Evolutionary conservation across 2,888 invertebrate species (phyloP), one percentile per base, ranked within the genome.

Genomic region (Flexamia atlantica): DNA sequence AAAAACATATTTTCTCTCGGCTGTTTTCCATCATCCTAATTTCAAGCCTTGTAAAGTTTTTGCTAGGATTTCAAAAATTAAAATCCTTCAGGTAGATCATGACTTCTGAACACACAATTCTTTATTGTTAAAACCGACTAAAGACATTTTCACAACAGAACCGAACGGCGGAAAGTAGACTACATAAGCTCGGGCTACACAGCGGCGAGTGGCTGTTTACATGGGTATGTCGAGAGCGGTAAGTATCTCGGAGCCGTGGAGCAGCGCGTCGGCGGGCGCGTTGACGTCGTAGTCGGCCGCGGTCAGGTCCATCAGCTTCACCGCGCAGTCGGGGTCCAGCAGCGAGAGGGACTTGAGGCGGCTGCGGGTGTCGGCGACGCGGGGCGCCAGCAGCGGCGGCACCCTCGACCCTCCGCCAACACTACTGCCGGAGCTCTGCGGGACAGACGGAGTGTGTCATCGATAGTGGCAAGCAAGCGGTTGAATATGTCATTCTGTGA

Each of bases 201-300:
- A 5, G 68, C 4, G 2, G 23, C 68, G 28, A 68, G 7, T 28
- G 50, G 76, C 10, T 0, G 28, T 30, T 57, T 82, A 84, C 79
- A 84, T 82, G 4, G 82, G 80, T 32, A 80, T 80, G 46, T 92
- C 92, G 36, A 92, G 89, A 25, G 92, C 92, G 40, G 88, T 90
- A 53, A 92, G 88, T 70, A 92, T 88, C 82, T 92, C 92, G 81
- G 90, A 90, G 12, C 92, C 92, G 85, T 91, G 91, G 28, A 92
- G 88, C 50, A 92, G 89, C 28, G 86, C 84, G 9, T 86, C 86
- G 83, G 89, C 88, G 0, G 92, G 92, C 14, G 92, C 92, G 87
- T 92, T 92, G 23, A 92, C 92, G 86, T 92, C 92, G 86, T 90
- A 92, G 87, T 92, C 92, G 86, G 91, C 91, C 85, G 91, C 91